phyloP scores from a whole-genome alignment of 30 jellyfish, hydroid and myxozoan species.

The Haliclystus octoradiatus region DNA sequence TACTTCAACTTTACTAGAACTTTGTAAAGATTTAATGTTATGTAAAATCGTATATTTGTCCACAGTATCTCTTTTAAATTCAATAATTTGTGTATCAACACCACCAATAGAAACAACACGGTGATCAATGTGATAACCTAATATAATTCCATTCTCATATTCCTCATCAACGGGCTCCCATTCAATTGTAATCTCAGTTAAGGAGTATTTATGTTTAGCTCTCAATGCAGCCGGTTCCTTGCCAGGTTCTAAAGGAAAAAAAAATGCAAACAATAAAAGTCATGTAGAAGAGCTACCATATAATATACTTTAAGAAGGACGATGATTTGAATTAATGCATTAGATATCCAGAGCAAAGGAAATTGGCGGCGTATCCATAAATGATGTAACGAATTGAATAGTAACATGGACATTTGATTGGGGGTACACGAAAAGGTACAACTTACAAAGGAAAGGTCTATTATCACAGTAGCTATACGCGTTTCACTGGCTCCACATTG shows the following conservation, averaged over 20 bases:
- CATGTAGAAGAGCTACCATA: neutral
- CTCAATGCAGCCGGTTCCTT: constrained; percentile 25
- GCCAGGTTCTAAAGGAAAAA: constrained; percentile 13
- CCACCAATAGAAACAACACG: constrained; percentile 9
- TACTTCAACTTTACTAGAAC: constrained; percentile 25
- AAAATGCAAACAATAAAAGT: too few species aligned
- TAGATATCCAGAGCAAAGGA: neutral
- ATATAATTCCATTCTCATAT: constrained; percentile 29
- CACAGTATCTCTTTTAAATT: constrained; percentile 4
- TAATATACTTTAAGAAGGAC: neutral
- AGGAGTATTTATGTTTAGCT: constrained; percentile 5
- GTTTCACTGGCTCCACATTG: too few species aligned
- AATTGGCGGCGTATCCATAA: neutral
- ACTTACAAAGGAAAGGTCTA: too few species aligned
- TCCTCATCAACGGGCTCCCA: constrained; percentile 36
- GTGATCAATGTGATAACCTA: constrained; percentile 41
- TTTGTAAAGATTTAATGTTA: constrained; percentile 23
- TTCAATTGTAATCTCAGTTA: constrained; percentile 4
- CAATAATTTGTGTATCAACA: constrained; percentile 10
- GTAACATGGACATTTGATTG: too few species aligned
- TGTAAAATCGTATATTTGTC: constrained; percentile 29
- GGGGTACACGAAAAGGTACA: too few species aligned
- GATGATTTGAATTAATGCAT: neutral
- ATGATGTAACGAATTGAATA: too few species aligned
- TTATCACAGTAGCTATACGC: too few species aligned